These are phyloP conservation scores for Clupea harengus DNA, from an alignment of 2,113 vertebrate species.

Conservation along the genomic window DNA sequence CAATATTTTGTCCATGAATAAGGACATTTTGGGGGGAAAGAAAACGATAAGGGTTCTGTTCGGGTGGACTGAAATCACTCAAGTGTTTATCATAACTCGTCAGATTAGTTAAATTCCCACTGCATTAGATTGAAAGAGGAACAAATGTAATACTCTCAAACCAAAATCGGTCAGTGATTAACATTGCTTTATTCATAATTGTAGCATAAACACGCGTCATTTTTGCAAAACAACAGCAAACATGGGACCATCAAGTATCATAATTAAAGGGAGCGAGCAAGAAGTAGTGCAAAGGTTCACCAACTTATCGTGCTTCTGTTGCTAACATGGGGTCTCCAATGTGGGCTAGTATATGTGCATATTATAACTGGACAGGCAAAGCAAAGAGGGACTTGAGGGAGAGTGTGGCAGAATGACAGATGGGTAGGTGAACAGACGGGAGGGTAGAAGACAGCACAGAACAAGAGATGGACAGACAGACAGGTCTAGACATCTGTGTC, in stretches of 20 bases:
- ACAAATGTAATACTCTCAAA: not conserved
- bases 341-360: not conserved
- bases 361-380: not conserved
- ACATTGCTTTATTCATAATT: not conserved
- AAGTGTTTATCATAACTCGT: not conserved
- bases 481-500: constrained; percentile 1
- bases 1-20: no score
- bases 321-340: not conserved
- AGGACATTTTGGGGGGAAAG: no score
- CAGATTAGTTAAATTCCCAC: not conserved
- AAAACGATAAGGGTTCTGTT: no score
- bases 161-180: not conserved
- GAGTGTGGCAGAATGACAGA: not conserved
- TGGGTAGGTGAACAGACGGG: not conserved
- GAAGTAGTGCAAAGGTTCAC: not conserved
- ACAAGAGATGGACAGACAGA: constrained; percentile 4
- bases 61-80: no score
- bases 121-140: not conserved
- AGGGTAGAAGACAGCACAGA: not conserved
- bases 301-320: not conserved
- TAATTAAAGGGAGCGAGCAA: not conserved
- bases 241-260: not conserved
- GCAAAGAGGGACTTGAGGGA: not conserved
- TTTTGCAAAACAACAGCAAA: not conserved
- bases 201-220: not conserved